phyloP scores from a whole-genome alignment of 2,888 invertebrate genomes.

The Psylliodes chrysocephalus region DNA sequence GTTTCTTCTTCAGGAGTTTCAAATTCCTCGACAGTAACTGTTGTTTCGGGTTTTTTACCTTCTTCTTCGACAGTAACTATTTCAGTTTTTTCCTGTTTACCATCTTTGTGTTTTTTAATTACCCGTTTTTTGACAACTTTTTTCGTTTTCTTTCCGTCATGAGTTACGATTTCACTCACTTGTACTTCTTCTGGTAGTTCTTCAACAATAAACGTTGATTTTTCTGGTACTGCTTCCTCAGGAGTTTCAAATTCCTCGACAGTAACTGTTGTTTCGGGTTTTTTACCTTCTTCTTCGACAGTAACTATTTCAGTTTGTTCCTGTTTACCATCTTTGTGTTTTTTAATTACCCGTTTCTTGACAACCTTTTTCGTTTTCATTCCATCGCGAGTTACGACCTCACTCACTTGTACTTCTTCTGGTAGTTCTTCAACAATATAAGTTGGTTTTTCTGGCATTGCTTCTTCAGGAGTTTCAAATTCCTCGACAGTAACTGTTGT shows the following conservation, averaged over 20 bases:
- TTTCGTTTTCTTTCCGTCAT: constrained; percentile 51
- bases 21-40: constrained; percentile 60
- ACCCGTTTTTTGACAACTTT: constrained; percentile 57
- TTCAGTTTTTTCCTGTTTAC: constrained; percentile 57
- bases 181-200: constrained; percentile 53
- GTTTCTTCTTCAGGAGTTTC: constrained; percentile 44
- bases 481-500: constrained; percentile 39
- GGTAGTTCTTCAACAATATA: constrained; percentile 34
- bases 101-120: constrained; percentile 59
- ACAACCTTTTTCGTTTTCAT: constrained; percentile 51
- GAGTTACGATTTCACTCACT: constrained; percentile 54
- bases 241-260: constrained; percentile 56
- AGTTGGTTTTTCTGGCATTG: not conserved
- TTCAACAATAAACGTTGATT: constrained; percentile 53
- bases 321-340: constrained; percentile 59
- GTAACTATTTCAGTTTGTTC: constrained; percentile 50
- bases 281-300: constrained; percentile 60
- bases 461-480: constrained; percentile 49
- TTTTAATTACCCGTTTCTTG: constrained; percentile 62
- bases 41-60: constrained; percentile 55
- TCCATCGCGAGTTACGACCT: constrained; percentile 49
- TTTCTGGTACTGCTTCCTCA: constrained; percentile 41
- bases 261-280: constrained; percentile 58
- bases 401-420: constrained; percentile 45
- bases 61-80: constrained; percentile 55